phyloP scores from a whole-genome alignment of 2,888 invertebrate species.

The Cephonodes hylas region DNA sequence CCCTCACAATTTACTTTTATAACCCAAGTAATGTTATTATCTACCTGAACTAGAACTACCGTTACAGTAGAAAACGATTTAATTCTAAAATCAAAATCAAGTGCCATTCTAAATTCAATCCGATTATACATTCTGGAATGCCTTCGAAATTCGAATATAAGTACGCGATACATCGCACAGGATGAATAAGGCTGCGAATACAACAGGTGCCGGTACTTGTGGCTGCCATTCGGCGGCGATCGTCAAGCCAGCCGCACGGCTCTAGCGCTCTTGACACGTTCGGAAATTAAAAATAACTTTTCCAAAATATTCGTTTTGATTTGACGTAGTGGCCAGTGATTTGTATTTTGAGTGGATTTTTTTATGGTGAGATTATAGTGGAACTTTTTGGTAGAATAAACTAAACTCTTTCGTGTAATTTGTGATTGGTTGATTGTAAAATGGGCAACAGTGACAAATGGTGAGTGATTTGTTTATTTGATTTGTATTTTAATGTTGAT shows the following conservation, averaged over 20 bases:
- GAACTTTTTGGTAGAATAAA: background rate
- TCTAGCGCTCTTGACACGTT: background rate
- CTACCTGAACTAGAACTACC: no score
- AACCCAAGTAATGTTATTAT: no score
- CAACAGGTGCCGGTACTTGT: constrained; percentile 61
- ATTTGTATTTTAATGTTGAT: background rate
- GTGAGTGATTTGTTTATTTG: background rate
- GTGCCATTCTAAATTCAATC: no score
- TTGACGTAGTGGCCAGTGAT: constrained; percentile 9
- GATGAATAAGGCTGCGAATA: constrained; percentile 36
- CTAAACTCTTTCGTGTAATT: background rate
- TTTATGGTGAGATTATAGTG: background rate
- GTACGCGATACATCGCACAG: constrained; percentile 6
- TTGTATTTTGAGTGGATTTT: background rate
- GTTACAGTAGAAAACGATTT: no score
- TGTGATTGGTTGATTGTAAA: background rate
- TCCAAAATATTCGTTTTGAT: background rate
- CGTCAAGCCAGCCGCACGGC: constrained; percentile 52
- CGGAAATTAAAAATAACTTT: background rate
- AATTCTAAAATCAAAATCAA: no score
- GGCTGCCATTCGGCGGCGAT: constrained; percentile 49
- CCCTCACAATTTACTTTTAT: no score
- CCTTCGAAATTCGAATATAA: background rate
- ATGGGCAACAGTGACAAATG: background rate
- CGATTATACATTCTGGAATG: background rate